Percentiles rank a stretch among this genome's conserved stretches.
These are phyloP conservation scores for Aurelia coerulea DNA, from an alignment of 30 jellyfish, hydroid and myxozoan genomes.

Conservation along the genomic window DNA sequence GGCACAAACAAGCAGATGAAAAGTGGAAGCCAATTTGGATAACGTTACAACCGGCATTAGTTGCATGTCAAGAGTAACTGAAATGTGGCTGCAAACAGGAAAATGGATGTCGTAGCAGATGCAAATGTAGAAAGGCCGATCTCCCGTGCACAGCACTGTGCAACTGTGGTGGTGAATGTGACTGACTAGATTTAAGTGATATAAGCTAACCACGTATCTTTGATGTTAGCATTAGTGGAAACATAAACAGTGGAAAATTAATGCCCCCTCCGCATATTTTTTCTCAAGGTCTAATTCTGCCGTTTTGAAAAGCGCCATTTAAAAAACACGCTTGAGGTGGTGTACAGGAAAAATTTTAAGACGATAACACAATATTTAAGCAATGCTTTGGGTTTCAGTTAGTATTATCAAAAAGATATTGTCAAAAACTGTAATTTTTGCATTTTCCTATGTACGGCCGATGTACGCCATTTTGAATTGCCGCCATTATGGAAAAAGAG, in stretches of 20 bases:
- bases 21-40: not conserved
- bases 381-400: not conserved
- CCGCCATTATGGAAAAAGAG: not conserved
- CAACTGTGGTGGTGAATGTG: too few relatives aligned
- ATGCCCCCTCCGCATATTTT: not conserved
- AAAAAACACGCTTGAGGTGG: not conserved
- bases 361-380: not conserved
- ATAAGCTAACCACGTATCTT: too few relatives aligned
- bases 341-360: not conserved
- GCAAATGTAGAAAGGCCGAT: too few relatives aligned
- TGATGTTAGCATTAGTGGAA: not conserved
- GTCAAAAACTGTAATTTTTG: not conserved
- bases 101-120: too few relatives aligned
- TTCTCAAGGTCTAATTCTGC: not conserved
- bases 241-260: not conserved
- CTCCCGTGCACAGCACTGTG: too few relatives aligned
- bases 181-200: too few relatives aligned
- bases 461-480: slow-evolving; percentile 1
- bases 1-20: slow-evolving; percentile 3
- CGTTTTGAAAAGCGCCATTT: not conserved
- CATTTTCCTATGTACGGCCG: not conserved
- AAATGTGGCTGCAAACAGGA: too few relatives aligned
- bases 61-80: too few relatives aligned
- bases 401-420: not conserved
- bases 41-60: too few relatives aligned